A percentile compares a stretch with the other conserved stretches of the same genome.
Conservation (phyloP, 2,113 vertebrate genomes). For the rat (Rattus norvegicus) region DNA sequence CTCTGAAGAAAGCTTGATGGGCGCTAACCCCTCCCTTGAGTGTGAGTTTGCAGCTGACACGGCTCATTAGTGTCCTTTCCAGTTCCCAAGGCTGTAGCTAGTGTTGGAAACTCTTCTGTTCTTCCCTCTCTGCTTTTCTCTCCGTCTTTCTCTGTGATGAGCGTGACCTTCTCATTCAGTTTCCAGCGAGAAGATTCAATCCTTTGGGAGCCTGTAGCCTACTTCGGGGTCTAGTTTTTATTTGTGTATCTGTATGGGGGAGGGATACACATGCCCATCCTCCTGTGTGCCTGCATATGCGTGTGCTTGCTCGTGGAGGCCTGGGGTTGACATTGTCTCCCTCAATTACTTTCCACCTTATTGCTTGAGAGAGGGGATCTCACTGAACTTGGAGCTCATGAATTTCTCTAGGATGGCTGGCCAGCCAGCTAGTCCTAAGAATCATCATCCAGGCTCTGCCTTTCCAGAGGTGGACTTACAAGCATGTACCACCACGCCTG, state of each 20-base stretch:
- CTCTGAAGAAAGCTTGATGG: not conserved
- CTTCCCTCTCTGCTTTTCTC: not conserved
- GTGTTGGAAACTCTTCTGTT: not conserved
- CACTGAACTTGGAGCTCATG: not conserved
- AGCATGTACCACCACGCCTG: not conserved
- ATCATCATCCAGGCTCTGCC: not conserved
- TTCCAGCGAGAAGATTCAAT: not conserved
- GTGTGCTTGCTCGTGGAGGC: not conserved
- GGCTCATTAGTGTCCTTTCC: not conserved
- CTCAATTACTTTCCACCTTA: not conserved
- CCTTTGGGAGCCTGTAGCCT: not conserved
- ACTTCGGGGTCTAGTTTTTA: not conserved
- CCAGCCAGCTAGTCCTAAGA: not conserved
- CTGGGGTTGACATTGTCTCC: not conserved
- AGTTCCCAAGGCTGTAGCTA: slow-evolving; percentile 5
- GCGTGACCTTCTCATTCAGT: not conserved
- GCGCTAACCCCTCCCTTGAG: not conserved
- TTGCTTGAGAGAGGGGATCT: not conserved
- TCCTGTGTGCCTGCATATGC: not conserved
- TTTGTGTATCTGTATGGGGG: not conserved
- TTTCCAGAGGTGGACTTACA: too few species aligned
- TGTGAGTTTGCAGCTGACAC: not conserved
- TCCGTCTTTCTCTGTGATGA: not conserved
- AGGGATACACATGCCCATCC: too few species aligned
- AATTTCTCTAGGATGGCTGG: not conserved